Evolutionary conservation across 2,888 invertebrate species (phyloP), one percentile per base, ranked within the genome.

Genomic region (Gymnosoma rotundatum): DNA sequence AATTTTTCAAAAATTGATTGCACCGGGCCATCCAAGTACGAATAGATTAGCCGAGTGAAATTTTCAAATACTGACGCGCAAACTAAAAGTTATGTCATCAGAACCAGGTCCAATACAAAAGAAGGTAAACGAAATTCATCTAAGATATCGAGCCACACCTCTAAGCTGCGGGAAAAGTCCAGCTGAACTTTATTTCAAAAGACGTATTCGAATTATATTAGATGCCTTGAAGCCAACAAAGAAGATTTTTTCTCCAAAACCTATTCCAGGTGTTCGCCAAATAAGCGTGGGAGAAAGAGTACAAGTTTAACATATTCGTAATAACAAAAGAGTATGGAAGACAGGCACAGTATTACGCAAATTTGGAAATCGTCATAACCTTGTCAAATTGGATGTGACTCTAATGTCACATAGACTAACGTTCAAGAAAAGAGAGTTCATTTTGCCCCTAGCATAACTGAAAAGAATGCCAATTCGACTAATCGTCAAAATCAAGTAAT

Each of bases 361-460:
- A 12, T 45, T 14, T 45, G 45, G 63, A 16, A 9, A 25, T n/a
- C 48, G 72, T 20, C 82, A 78, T 66, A 78, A 38, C 16, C 16
- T 72, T 32, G 72, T 72, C n/a, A 73, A 69, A 74, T 45, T 80
- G 5, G 82, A 76, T 60, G 67, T 52, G 70, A 54, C 54, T 78
- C 1, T 78, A 83, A 67, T 70, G 76, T 4, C 66, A 76, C 21
- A 76, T 70, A 14, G 56, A 82, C 16, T 64, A 76, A 69, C 8
- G 52, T 72, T 8, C 60, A 64, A 36, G 18, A 42, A 67, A 36
- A 20, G 9, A 66, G 42, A 67, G 67, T 74, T 18, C 67, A 69
- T 14, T 78, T 78, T 52, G 16, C 58, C 4, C 54, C 61, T 50
- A 25, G 25, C 25, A 25, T 25, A 25, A 25, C 25, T 25, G 25